Evolutionary conservation across 1,140 invertebrate species (phyloP), one percentile per base, ranked within the genome.

Genomic region (Apocrypta bakeri): DNA sequence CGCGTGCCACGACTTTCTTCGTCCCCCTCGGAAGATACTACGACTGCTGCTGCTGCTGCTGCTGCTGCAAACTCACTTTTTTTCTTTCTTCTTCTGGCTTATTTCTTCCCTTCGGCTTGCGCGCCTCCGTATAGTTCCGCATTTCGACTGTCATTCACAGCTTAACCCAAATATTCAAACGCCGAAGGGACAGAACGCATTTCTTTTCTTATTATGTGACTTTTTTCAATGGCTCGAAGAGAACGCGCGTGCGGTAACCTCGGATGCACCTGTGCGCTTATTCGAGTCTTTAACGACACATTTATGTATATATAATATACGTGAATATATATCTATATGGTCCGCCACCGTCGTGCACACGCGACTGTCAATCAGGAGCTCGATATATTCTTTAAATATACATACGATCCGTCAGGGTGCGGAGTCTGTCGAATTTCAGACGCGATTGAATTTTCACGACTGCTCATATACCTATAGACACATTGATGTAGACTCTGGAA

Each of bases 161-260:
- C 85, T 88, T 88, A 89, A 89, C 87, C 88, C 85, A 88, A 88
- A 88, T 88, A 88, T 87, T 86, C 79, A 61, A 83, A 85, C 25
- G 79, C 31, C 74, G 69, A 69, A 64, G 48, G 63, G 25, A 9
- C 31, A 75, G 17, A n/a, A 12, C 8, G 63, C 63, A 27, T 74
- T 66, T 81, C 31, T 66, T 33, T 40, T 40, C 71, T 37, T 56
- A 21, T 56, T 56, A 56, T 21, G 33, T 2, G 69, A 12, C 68
- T 40, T 74, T 40, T 40, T 40, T 14, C n/a, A n/a, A n/a, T 31
- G 12, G 21, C 12, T 24, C 11, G 24, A 37, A 37, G 3, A 6
- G 48, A 17, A 1, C 37, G n/a, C 31, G n/a, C n/a, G 74, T 56
- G 6, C n/a, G 17, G 14, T 21, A 6, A 42, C 21, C 7, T 56